Evolutionary conservation across 1,140 invertebrate genomes (phyloP).

Genomic region (Macrostomum lignano): DNA sequence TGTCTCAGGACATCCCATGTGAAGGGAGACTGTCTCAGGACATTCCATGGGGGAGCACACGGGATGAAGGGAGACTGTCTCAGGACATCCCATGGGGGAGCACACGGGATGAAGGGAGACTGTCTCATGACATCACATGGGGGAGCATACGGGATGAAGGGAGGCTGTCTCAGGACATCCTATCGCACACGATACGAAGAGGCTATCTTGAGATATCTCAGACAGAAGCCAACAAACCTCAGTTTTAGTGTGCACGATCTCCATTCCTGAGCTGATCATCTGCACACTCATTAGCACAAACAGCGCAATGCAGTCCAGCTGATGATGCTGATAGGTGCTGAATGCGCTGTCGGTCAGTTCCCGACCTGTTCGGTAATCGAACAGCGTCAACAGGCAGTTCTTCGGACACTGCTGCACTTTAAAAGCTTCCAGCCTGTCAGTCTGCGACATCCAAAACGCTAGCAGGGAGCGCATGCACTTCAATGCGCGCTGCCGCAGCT

Average conservation of each 20-base stretch:
- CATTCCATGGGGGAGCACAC: too few relatives aligned
- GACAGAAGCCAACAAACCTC: too few relatives aligned
- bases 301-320: conserved; percentile 81
- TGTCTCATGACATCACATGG: too few relatives aligned
- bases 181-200: too few relatives aligned
- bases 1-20: too few relatives aligned
- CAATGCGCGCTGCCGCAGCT: conserved; percentile 77
- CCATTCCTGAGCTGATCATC: conserved; percentile 93
- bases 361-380: conserved; percentile 64
- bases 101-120: too few relatives aligned
- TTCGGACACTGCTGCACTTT: conserved; percentile 65
- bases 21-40: too few relatives aligned
- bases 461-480: conserved; percentile 95
- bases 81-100: too few relatives aligned
- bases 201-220: too few relatives aligned
- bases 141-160: too few relatives aligned
- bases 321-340: conserved; percentile 47
- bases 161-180: too few relatives aligned
- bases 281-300: conserved; percentile 80
- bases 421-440: conserved; percentile 50
- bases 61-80: too few relatives aligned
- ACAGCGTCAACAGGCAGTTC: conserved; percentile 73
- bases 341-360: conserved; percentile 47
- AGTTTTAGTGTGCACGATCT: conserved; percentile 92
- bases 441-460: conserved; percentile 80